These are phyloP conservation scores for human (Homo sapiens) DNA, from an alignment of 2,113 vertebrate species.

Conservation along the genomic window GRCh38 chr15:80317001-80317500, in stretches of 20 bases:
- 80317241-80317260: not conserved
- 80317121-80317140: no score
- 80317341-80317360: not conserved
- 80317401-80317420: fast-evolving
- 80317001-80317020: not conserved
- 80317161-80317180: not conserved
- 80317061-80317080: not conserved
- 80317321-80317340: not conserved
- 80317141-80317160: not conserved
- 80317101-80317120: not conserved
- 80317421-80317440: fast-evolving
- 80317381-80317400: not conserved
- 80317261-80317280: not conserved
- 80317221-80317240: not conserved
- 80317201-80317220: no score
- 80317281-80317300: not conserved
- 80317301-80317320: not conserved
- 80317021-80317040: no score
- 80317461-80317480: no score
- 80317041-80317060: fast-evolving
- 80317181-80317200: fast-evolving
- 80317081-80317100: no score
- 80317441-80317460: no score
- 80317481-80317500: not conserved
- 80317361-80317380: fast-evolving